These are phyloP conservation scores for Prorops nasuta DNA, from an alignment of 1,140 invertebrate species.

Conservation along the genomic window DNA sequence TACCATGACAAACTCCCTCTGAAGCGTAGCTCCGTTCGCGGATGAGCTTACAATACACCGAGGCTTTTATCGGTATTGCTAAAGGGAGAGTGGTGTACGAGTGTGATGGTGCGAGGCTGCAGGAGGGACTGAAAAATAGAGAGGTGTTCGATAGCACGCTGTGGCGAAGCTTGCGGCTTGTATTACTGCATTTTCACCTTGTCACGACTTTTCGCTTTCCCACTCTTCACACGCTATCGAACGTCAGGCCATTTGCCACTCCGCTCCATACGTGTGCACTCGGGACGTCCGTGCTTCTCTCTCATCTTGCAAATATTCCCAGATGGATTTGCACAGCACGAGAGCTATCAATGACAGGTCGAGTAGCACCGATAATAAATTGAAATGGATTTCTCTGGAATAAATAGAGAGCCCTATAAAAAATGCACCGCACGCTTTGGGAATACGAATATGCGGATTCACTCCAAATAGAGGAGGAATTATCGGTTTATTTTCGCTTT, in stretches of 20 bases:
- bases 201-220: conserved; percentile 49
- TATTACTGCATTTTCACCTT: conserved; percentile 58
- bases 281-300: background rate
- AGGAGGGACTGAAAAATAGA: background rate
- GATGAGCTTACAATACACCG: conserved; percentile 51
- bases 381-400: no score
- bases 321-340: background rate
- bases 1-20: conserved; percentile 54
- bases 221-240: conserved; percentile 50
- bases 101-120: background rate
- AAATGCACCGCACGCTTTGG: no score
- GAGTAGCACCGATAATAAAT: background rate
- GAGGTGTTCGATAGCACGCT: conserved; percentile 3
- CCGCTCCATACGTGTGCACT: conserved; percentile 6
- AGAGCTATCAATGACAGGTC: conserved; percentile 12
- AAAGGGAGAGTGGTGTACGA: conserved; percentile 19
- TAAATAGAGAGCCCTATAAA: no score
- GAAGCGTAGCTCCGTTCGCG: conserved; percentile 42
- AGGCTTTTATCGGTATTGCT: conserved; percentile 57
- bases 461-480: no score
- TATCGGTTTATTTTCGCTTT: no score
- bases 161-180: conserved; percentile 42
- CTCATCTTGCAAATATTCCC: background rate
- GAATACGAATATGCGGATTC: no score
- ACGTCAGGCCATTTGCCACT: conserved; percentile 28